phyloP scores from a whole-genome alignment of 1,140 invertebrate species.

The Temnothorax longispinosus region DNA sequence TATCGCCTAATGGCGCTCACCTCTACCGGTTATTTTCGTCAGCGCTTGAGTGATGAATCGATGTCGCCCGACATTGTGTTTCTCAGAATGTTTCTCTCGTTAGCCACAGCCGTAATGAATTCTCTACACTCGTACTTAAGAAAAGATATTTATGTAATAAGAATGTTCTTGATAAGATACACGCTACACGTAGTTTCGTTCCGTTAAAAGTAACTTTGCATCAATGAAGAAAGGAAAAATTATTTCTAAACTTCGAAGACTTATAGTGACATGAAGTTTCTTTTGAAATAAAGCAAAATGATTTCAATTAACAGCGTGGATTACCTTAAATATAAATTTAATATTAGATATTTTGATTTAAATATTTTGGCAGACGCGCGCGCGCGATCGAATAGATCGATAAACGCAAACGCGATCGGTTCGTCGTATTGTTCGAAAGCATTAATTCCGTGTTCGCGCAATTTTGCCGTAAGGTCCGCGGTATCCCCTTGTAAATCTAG shows the following conservation, averaged over 20 bases:
- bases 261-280: neutral
- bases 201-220: neutral
- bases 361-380: neutral
- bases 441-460: slow-evolving; percentile 43
- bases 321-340: neutral
- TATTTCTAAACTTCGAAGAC: neutral
- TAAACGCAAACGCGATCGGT: neutral
- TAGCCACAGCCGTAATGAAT: slow-evolving; percentile 6
- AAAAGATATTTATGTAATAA: slow-evolving; percentile 5
- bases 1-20: slow-evolving; percentile 76
- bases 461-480: slow-evolving; percentile 62
- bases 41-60: slow-evolving; percentile 64
- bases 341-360: neutral
- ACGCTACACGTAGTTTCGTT: neutral
- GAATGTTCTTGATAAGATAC: neutral
- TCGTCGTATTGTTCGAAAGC: slow-evolving; percentile 50
- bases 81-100: slow-evolving; percentile 34
- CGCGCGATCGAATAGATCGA: neutral
- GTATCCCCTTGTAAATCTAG: slow-evolving; percentile 73
- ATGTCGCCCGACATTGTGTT: slow-evolving; percentile 62
- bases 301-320: neutral
- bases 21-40: slow-evolving; percentile 73
- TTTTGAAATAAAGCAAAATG: neutral
- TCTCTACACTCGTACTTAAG: neutral
- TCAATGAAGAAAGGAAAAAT: neutral